Evolutionary conservation across 2,797 vertebrate genomes (phyloP).

Genomic region (Chlorospingus flavigularis): DNA sequence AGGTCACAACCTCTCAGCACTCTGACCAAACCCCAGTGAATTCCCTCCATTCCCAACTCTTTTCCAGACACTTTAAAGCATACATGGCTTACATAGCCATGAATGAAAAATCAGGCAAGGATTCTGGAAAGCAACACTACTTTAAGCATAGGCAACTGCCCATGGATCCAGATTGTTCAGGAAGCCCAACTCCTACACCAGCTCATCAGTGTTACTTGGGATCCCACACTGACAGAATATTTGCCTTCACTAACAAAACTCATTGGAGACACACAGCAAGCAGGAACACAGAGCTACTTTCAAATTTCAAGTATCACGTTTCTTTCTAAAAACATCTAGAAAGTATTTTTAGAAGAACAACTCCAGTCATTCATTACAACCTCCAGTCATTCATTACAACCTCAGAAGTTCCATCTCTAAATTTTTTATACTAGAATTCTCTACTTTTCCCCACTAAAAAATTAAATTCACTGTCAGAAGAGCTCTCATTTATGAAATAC

Average conservation of each 20-base stretch:
- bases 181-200: not conserved
- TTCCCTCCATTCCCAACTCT: not conserved
- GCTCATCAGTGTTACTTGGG: fast-evolving
- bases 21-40: not conserved
- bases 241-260: not conserved
- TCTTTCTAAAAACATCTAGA: not conserved
- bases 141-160: not conserved
- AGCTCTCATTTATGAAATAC: not conserved
- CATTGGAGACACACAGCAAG: not conserved
- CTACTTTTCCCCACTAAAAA: too few relatives aligned
- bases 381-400: not conserved
- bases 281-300: not conserved
- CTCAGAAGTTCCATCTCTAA: not conserved
- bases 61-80: not conserved
- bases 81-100: fast-evolving
- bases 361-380: too few relatives aligned
- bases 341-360: not conserved
- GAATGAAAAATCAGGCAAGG: not conserved
- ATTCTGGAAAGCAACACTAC: not conserved
- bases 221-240: not conserved
- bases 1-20: not conserved
- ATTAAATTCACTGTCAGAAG: not conserved
- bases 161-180: not conserved
- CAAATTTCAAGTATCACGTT: not conserved
- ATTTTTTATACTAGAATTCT: not conserved